Evolutionary conservation across 2,888 invertebrate genomes (phyloP).

Genomic region (Philonicus albiceps): DNA sequence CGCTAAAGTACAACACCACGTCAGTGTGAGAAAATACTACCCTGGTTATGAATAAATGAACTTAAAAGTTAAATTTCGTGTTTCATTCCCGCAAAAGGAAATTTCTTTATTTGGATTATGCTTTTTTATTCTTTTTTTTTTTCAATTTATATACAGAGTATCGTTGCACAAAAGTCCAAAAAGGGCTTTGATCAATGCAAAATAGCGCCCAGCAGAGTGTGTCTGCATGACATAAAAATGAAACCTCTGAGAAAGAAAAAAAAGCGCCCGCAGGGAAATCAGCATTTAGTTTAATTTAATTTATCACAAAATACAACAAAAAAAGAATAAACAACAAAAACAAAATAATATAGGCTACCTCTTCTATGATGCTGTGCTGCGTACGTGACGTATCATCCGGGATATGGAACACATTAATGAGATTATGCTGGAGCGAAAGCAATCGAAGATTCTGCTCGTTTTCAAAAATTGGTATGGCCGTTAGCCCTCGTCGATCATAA

Average conservation of each 20-base stretch:
- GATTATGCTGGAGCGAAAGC: slow-evolving; percentile 91
- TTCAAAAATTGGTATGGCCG: slow-evolving; percentile 80
- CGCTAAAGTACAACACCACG: not conserved
- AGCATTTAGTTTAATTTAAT: not conserved
- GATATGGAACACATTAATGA: slow-evolving; percentile 70
- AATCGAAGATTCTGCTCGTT: slow-evolving; percentile 82
- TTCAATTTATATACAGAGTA: not conserved
- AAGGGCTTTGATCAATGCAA: not conserved
- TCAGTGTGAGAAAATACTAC: not conserved
- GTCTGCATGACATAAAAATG: not conserved
- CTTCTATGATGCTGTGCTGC: slow-evolving; percentile 23
- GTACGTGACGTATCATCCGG: slow-evolving; percentile 54
- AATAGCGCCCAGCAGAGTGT: not conserved
- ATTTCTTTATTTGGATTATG: not conserved
- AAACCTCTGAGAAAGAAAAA: not conserved
- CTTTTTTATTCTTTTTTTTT: not conserved
- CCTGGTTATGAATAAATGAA: not conserved
- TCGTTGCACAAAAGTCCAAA: not conserved
- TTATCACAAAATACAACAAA: not conserved
- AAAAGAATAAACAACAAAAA: not conserved
- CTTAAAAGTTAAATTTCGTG: not conserved
- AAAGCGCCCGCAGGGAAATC: not conserved
- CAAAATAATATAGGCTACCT: not conserved
- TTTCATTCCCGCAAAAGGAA: not conserved
- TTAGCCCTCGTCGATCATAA: slow-evolving; percentile 83